phyloP scores from a whole-genome alignment of 2,113 vertebrate species.

The Galbula dea region DNA sequence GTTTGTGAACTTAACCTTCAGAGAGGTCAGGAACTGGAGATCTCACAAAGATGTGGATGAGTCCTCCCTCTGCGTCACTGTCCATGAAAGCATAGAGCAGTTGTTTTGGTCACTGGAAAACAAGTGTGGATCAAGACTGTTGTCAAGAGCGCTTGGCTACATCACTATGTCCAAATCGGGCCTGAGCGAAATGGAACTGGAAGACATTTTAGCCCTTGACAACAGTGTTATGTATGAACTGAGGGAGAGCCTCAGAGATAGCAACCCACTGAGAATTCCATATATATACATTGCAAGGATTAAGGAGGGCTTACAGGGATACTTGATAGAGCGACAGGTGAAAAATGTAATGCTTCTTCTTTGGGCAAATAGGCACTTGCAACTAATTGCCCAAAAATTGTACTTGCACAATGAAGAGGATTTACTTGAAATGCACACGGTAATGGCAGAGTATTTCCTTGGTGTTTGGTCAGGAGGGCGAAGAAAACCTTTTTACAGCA shows the following conservation, averaged over 20 bases:
- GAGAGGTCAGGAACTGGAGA: conserved; percentile 92
- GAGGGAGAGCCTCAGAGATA: conserved; percentile 78
- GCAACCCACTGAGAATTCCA: conserved; percentile 88
- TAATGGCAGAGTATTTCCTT: conserved; percentile 95
- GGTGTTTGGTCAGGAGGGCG: conserved; percentile 94
- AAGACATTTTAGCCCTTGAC: conserved; percentile 95
- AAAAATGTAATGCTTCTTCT: conserved; percentile 91
- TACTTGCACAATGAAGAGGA: conserved; percentile 90
- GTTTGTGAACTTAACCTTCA: conserved; percentile 97
- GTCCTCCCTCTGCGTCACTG: conserved; percentile 90
- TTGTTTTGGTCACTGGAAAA: conserved; percentile 93
- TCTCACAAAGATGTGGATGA: conserved; percentile 97
- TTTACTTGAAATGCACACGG: conserved; percentile 92
- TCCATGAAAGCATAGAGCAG: conserved; percentile 96
- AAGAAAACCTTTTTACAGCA: conserved; percentile 89
- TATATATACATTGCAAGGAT: conserved; percentile 90
- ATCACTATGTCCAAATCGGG: conserved; percentile 95
- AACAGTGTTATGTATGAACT: conserved; percentile 91
- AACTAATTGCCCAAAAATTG: conserved; percentile 94
- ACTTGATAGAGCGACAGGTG: conserved; percentile 92
- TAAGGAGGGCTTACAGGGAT: conserved; percentile 93
- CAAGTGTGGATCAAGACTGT: conserved; percentile 86
- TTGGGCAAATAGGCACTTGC: conserved; percentile 96
- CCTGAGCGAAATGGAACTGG: conserved; percentile 93
- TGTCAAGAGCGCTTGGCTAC: conserved; percentile 92